phyloP scores from a whole-genome alignment of 2,888 invertebrate species.

The Coleophora flavipennella region DNA sequence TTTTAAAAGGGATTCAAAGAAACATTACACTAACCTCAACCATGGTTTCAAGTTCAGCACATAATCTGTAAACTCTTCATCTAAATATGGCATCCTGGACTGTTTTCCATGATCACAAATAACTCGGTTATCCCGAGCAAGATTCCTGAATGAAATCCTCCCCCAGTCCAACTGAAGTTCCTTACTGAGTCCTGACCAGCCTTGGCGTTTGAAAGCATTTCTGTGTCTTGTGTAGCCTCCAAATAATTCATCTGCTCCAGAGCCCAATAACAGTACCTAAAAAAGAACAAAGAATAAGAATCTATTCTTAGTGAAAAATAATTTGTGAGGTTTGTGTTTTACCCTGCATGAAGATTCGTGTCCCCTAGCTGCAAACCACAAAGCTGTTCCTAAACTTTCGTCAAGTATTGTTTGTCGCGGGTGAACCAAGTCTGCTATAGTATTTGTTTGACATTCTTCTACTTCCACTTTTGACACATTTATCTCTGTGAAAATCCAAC shows the following conservation, averaged over 20 bases:
- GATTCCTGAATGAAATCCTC: constrained; percentile 90
- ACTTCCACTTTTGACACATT: constrained; percentile 81
- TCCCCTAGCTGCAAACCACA: constrained; percentile 96
- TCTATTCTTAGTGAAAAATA: too few relatives aligned
- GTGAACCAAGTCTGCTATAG: constrained; percentile 84
- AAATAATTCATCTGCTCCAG: constrained; percentile 97
- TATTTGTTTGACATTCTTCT: constrained; percentile 60
- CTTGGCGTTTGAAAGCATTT: constrained; percentile 74
- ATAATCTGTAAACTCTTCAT: constrained; percentile 79
- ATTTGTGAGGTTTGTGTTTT: constrained; percentile 19
- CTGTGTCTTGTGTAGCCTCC: constrained; percentile 95
- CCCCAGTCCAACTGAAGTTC: constrained; percentile 86
- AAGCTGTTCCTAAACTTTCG: constrained; percentile 95
- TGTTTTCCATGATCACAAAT: constrained; percentile 91
- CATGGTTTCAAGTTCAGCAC: constrained; percentile 76
- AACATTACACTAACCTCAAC: constrained; percentile 69
- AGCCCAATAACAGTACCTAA: constrained; percentile 87
- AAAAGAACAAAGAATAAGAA: constrained; percentile 11
- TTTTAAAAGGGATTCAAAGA: too few relatives aligned
- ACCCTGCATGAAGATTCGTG: constrained; percentile 79
- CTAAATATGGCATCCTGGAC: constrained; percentile 85
- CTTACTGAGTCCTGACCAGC: constrained; percentile 67
- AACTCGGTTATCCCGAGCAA: constrained; percentile 95
- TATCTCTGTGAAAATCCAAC: constrained; percentile 89
- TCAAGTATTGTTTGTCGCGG: constrained; percentile 92